phyloP scores from a whole-genome alignment of 2,797 vertebrate species.

The Pseudocheirus occidentalis region DNA sequence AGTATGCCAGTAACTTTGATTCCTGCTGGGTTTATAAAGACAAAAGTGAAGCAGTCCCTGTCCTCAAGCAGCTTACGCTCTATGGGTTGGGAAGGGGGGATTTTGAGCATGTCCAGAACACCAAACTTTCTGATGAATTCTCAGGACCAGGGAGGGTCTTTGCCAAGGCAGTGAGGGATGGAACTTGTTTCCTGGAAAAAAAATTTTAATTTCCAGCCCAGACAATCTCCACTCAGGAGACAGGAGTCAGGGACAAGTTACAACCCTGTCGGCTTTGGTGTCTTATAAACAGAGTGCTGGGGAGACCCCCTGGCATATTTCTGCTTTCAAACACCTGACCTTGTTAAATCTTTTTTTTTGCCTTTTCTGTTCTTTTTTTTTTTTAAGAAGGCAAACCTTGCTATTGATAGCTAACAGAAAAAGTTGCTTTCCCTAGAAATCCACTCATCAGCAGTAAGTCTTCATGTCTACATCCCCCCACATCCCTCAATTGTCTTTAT shows the following conservation, averaged over 20 bases:
- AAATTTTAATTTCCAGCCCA: not conserved
- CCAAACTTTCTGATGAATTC: not conserved
- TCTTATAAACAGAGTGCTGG: not conserved
- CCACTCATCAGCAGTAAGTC: not conserved
- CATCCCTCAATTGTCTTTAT: not conserved
- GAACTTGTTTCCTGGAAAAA: not conserved
- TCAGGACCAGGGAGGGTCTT: not conserved
- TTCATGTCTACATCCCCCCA: not conserved
- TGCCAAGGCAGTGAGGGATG: not conserved
- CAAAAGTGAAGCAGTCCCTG: not conserved
- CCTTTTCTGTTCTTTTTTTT: accelerated
- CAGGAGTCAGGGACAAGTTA: not conserved
- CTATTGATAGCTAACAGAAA: conserved; percentile 43
- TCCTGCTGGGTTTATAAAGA: not conserved
- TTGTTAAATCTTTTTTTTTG: not conserved
- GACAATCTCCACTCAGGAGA: not conserved
- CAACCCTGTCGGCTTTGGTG: not conserved
- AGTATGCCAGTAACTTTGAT: not conserved
- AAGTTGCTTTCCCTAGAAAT: conserved; percentile 42
- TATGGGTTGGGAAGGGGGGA: not conserved
- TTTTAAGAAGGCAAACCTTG: conserved; percentile 10
- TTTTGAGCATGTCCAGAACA: conserved; percentile 18
- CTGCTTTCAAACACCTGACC: conserved; percentile 1
- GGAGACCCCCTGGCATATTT: not conserved
- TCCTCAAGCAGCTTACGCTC: not conserved